Conservation (phyloP, 2,888 invertebrate genomes). For the Eristalis arbustorum region DNA sequence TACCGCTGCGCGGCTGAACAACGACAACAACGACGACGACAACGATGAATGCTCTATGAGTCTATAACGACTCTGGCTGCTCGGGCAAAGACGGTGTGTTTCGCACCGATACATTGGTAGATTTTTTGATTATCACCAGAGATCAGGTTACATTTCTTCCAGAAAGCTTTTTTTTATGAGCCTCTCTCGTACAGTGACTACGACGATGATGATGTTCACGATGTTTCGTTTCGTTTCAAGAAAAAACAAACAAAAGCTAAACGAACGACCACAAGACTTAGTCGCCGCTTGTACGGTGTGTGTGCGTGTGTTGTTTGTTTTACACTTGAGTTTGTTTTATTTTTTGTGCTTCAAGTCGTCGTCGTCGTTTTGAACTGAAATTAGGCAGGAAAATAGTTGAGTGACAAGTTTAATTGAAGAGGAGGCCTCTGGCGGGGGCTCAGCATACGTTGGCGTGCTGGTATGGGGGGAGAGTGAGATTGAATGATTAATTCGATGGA, state of each 20-base stretch:
- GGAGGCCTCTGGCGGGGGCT: background rate
- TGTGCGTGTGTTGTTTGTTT: constrained; percentile 2
- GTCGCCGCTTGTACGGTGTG: too few species aligned
- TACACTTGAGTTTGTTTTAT: constrained; percentile 1
- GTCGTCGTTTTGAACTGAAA: constrained; percentile 12
- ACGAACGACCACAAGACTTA: background rate
- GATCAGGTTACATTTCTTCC: constrained; percentile 65
- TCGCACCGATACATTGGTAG: constrained; percentile 40
- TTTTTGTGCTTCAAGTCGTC: constrained; percentile 17
- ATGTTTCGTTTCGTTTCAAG: constrained; percentile 2
- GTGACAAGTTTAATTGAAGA: constrained; percentile 61
- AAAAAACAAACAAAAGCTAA: constrained; percentile 31
- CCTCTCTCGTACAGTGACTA: background rate
- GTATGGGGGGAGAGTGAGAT: background rate
- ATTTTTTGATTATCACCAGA: constrained; percentile 59
- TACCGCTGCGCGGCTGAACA: constrained; percentile 4
- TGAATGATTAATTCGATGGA: constrained; percentile 19
- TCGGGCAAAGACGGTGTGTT: background rate
- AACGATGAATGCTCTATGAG: background rate
- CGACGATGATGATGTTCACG: constrained; percentile 3
- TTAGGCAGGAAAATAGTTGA: constrained; percentile 50
- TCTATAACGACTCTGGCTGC: background rate
- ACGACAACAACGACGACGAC: background rate
- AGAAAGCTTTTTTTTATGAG: constrained; percentile 47
- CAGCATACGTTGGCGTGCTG: background rate